Evolutionary conservation across 1,140 invertebrate species (phyloP).

Genomic region (Drosophila hydei): DNA sequence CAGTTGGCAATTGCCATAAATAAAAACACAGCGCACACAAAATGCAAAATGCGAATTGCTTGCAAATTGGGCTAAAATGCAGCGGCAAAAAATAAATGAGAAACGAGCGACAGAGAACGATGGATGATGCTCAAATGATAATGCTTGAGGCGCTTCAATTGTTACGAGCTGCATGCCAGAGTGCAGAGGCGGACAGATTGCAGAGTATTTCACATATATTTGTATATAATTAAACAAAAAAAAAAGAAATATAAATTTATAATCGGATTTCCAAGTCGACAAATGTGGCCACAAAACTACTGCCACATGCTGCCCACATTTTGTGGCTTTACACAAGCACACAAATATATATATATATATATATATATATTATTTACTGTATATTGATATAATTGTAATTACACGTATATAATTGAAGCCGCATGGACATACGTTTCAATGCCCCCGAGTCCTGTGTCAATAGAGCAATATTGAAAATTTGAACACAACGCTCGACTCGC

Average conservation of each 20-base stretch:
- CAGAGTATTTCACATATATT: no score
- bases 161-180: not conserved
- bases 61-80: conserved; percentile 18
- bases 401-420: conserved; percentile 55
- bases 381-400: conserved; percentile 41
- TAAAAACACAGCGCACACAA: conserved; percentile 33
- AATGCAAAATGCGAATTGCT: conserved; percentile 45
- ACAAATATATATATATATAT: conserved; percentile 14
- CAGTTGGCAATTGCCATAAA: conserved; percentile 48
- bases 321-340: conserved; percentile 12
- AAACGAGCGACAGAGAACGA: not conserved
- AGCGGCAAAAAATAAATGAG: not conserved
- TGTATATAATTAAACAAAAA: conserved; percentile 15
- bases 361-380: conserved; percentile 10
- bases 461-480: no score
- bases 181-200: not conserved
- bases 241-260: conserved; percentile 35
- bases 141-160: conserved; percentile 29
- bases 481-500: no score
- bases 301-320: conserved; percentile 19
- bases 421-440: conserved; percentile 15
- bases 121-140: conserved; percentile 38
- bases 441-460: conserved; percentile 41
- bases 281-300: conserved; percentile 61
- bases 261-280: conserved; percentile 66